Conservation (phyloP, 2,888 invertebrate species). For the Litoditis marina region DNA sequence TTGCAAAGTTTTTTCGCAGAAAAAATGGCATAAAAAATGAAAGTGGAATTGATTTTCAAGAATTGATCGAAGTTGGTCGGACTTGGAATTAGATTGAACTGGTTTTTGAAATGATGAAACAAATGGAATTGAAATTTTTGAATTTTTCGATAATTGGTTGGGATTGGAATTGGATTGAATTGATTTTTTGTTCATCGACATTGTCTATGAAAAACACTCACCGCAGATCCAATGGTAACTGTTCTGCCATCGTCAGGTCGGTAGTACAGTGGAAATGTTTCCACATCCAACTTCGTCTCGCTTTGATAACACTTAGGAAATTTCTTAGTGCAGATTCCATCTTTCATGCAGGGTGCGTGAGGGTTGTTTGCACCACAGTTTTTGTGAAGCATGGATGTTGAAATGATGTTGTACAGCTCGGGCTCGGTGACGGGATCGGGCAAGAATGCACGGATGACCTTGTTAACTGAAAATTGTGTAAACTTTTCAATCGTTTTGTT, state of each 20-base stretch:
- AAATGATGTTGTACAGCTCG: conserved; percentile 27
- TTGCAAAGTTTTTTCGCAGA: too few species aligned
- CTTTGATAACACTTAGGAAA: conserved; percentile 59
- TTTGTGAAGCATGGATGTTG: conserved; percentile 46
- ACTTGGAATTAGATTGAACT: too few species aligned
- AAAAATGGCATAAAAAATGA: too few species aligned
- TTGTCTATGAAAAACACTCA: not conserved
- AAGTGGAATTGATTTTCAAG: too few species aligned
- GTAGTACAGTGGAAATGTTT: conserved; percentile 62
- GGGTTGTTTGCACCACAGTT: conserved; percentile 48
- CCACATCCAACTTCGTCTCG: conserved; percentile 51
- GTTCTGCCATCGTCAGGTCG: conserved; percentile 44
- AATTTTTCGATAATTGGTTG: too few species aligned
- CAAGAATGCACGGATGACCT: conserved; percentile 33
- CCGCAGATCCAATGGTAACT: not conserved
- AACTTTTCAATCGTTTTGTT: not conserved
- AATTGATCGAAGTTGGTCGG: too few species aligned
- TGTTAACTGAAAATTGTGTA: conserved; percentile 18
- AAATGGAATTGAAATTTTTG: too few species aligned
- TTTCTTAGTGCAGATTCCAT: conserved; percentile 61
- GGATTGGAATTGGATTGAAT: too few species aligned
- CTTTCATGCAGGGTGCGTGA: conserved; percentile 62
- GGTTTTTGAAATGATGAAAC: too few species aligned
- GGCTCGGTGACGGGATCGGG: conserved; percentile 35
- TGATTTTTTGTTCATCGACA: too few species aligned